Base-by-base conservation (phyloP, 2,113 vertebrate species). In the Solenodon paradoxus region DNA sequence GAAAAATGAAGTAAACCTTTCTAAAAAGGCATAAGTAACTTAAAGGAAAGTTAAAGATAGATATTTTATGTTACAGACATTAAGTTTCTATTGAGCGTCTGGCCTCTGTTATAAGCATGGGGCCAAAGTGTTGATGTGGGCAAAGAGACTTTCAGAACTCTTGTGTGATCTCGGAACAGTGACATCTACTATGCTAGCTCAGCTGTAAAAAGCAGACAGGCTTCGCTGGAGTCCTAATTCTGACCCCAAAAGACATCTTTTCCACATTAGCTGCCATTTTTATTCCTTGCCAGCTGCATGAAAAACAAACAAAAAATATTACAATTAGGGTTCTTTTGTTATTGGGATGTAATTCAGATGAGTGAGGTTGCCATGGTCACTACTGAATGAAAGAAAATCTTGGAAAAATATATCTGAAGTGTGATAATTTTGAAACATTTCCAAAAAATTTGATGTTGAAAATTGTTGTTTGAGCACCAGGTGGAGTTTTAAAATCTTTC, bases 391-490 rank as follows among this genome's bases (percentile, higher is more conserved):
- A 47, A 81, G 72, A 88, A 53, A 78, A 57, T 80, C 71, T 92
- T 68, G 66, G 81, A 49, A 71, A 64, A 83, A 80, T 28, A 9
- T 55, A 83, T 63, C 42, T 55, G 42, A 94, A 82, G 32, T 93
- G 28, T 83, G 68, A 45, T 93, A 40, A 85, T 93, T 96, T 95
- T 78, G 90, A 96, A 96, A 94, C 17, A 82, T 88, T 92, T 90
- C 64, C 22, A 88, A 38, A 94, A 91, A 91, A 68, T 42, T 66
- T 79, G 49, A 68, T 49, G 17, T 71, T 82, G 51, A 94, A 87
- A 83, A 30, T 32, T 63, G n/a, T 88, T 81, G 35, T 90, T 94
- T 83, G 28, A 78, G 57, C 49, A 17, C 88, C 49, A 2, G 26
- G 42, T 80, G 26, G 72, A 72, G 77, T 63, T 66, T 85, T 94